A percentile compares a stretch with the other conserved stretches of the same genome.
phyloP scores from a whole-genome alignment of 2,113 vertebrate species.

The Acrocephalus kingi region DNA sequence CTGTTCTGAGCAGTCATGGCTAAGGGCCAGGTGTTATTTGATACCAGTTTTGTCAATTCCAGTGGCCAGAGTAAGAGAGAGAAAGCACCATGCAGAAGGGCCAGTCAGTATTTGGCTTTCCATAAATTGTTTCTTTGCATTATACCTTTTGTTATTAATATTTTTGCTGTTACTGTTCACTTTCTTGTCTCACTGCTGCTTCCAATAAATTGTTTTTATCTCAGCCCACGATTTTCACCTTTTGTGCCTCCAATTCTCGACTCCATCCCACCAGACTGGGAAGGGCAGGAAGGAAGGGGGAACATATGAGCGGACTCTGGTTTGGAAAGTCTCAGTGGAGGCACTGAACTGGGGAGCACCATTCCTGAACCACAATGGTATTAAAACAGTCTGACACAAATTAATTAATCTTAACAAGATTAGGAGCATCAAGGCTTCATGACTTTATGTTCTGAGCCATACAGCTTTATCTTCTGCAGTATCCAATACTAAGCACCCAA shows the following conservation, averaged over 20 bases:
- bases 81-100: accelerated
- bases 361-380: neutral
- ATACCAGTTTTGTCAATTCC: neutral
- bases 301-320: accelerated
- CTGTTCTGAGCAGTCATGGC: accelerated
- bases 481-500: neutral
- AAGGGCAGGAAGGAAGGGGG: neutral
- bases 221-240: neutral
- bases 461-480: neutral
- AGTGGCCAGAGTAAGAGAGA: accelerated
- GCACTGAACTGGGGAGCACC: neutral
- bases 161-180: neutral
- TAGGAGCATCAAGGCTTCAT: neutral
- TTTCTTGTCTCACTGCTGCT: neutral
- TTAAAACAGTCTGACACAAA: neutral
- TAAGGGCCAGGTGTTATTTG: neutral
- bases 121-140: neutral
- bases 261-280: accelerated
- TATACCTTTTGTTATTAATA: neutral
- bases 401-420: neutral
- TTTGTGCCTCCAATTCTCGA: neutral
- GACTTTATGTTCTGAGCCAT: neutral
- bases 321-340: neutral
- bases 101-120: accelerated
- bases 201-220: neutral